Evolutionary conservation across 2,888 invertebrate genomes (phyloP).

Genomic region (Lithophane semibrunnea): DNA sequence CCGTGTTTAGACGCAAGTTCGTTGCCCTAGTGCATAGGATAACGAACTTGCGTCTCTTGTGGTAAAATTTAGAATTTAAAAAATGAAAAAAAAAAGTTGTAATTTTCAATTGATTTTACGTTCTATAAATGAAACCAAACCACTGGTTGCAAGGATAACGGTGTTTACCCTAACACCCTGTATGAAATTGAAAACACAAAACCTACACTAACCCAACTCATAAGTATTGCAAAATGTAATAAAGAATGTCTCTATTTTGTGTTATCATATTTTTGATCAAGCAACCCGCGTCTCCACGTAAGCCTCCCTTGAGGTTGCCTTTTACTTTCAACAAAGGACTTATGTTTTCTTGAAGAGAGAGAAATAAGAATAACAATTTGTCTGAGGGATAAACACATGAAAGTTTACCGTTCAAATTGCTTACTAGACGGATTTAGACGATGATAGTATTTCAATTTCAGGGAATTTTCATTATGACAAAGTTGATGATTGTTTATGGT

Average conservation of each 20-base stretch:
- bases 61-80: too few species aligned
- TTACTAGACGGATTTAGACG: constrained; percentile 6
- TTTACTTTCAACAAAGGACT: constrained; percentile 31
- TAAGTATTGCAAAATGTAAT: not conserved
- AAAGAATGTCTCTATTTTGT: not conserved
- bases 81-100: too few species aligned
- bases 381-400: constrained; percentile 15
- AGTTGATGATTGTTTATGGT: not conserved
- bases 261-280: constrained; percentile 22
- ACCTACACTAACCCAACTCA: not conserved
- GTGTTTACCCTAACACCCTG: too few species aligned
- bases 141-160: too few species aligned
- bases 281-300: constrained; percentile 9
- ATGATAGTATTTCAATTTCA: constrained; percentile 2
- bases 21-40: too few species aligned
- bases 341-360: constrained; percentile 30
- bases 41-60: too few species aligned
- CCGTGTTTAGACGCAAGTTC: too few species aligned
- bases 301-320: constrained; percentile 38
- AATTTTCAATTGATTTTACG: too few species aligned
- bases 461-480: not conserved
- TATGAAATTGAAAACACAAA: not conserved
- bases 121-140: too few species aligned
- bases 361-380: constrained; percentile 30
- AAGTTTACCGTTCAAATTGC: constrained; percentile 9